These are phyloP conservation scores for Lerista edwardsae DNA, from an alignment of 2,797 vertebrate genomes.

Conservation along the genomic window DNA sequence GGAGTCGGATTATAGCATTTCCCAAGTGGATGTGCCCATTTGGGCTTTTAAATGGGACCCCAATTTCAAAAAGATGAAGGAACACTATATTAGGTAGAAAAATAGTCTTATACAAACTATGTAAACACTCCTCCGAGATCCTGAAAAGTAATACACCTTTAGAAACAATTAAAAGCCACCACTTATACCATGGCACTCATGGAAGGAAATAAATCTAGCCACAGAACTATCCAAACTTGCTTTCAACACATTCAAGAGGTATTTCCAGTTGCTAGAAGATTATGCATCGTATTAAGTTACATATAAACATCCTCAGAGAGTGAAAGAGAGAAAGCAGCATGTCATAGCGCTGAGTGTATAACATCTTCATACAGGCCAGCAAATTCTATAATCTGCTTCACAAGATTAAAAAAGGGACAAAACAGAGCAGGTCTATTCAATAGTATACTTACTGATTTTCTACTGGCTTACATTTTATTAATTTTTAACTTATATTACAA, in stretches of 20 bases:
- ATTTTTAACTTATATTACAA: background rate
- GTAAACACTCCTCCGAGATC: background rate
- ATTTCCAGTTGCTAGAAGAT: conserved; percentile 69
- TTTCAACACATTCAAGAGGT: conserved; percentile 57
- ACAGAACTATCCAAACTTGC: conserved; percentile 53
- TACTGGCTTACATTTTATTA: background rate
- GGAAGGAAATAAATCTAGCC: conserved; percentile 65
- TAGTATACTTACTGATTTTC: background rate
- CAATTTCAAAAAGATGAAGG: background rate
- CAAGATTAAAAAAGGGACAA: background rate
- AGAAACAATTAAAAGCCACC: conserved; percentile 37
- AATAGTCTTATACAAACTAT: background rate
- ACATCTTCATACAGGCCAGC: conserved; percentile 42
- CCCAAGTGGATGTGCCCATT: too few relatives aligned
- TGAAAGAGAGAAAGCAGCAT: conserved; percentile 6
- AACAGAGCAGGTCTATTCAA: background rate
- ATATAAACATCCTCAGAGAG: conserved; percentile 64
- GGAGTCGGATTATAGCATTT: too few relatives aligned
- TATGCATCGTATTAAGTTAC: conserved; percentile 59
- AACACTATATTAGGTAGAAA: background rate
- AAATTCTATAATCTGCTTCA: background rate
- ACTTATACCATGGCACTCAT: conserved; percentile 20
- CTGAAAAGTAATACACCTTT: conserved; percentile 33
- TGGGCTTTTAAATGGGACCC: background rate
- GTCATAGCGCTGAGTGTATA: conserved; percentile 44